A percentile compares a stretch with the other conserved stretches of the same genome.
These are phyloP conservation scores for Cordilura impudica DNA, from an alignment of 2,888 invertebrate species.

Conservation along the genomic window DNA sequence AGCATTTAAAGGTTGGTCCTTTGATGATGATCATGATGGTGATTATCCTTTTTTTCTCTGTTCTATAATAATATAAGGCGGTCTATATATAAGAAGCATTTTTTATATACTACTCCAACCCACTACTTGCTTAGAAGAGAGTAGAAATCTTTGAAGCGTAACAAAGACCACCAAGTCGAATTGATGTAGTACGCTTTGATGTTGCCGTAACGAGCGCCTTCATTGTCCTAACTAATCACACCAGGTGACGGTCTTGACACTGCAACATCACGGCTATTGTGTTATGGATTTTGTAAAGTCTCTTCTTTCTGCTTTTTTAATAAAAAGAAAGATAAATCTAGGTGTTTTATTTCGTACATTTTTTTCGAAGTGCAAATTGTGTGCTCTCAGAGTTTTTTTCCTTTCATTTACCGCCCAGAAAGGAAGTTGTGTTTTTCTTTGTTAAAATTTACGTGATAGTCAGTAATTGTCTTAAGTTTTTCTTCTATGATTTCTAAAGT, in stretches of 20 bases:
- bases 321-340: constrained; percentile 35
- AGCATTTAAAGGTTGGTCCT: constrained; percentile 20
- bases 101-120: constrained; percentile 22
- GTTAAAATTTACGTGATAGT: background rate
- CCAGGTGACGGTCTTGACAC: constrained; percentile 75
- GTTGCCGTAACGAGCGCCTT: constrained; percentile 74
- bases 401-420: constrained; percentile 46
- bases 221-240: constrained; percentile 70
- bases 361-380: constrained; percentile 68
- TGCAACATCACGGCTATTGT: constrained; percentile 51
- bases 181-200: constrained; percentile 76
- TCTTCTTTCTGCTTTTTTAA: background rate
- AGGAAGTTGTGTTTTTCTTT: constrained; percentile 40
- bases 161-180: constrained; percentile 76
- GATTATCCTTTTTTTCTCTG: constrained; percentile 44
- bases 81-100: constrained; percentile 18
- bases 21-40: constrained; percentile 24
- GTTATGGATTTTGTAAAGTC: constrained; percentile 12
- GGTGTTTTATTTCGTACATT: constrained; percentile 73
- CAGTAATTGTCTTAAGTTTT: constrained; percentile 33
- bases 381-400: constrained; percentile 38
- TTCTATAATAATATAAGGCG: constrained; percentile 28
- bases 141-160: constrained; percentile 66
- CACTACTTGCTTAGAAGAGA: constrained; percentile 29
- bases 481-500: constrained; percentile 58